These are phyloP conservation scores for Lasioglossum lativentre DNA, from an alignment of 2,888 invertebrate species.

Conservation along the genomic window DNA sequence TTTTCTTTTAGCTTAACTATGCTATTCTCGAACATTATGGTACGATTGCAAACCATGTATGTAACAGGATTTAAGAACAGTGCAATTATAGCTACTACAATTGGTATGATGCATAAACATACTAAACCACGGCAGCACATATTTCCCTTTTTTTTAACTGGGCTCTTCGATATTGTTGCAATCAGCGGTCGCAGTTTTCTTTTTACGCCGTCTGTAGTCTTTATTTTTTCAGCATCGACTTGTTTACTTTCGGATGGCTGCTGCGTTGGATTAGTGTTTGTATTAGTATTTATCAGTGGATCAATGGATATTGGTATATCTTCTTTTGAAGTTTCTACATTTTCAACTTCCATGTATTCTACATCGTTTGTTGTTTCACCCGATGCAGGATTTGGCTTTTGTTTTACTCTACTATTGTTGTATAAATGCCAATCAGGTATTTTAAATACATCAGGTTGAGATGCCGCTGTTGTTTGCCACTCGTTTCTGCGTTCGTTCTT, in stretches of 20 bases:
- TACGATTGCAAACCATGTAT: conserved; percentile 58
- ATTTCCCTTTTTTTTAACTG: conserved; percentile 3
- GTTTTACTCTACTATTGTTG: neutral
- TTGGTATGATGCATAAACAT: conserved; percentile 57
- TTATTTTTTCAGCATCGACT: neutral
- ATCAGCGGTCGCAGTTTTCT: conserved; percentile 68
- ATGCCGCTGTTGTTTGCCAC: conserved; percentile 58
- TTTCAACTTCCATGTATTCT: conserved; percentile 49
- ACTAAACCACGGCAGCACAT: conserved; percentile 9
- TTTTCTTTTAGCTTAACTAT: conserved; percentile 68
- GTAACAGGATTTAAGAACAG: conserved; percentile 47
- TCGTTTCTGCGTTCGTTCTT: conserved; percentile 45
- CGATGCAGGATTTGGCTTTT: conserved; percentile 15
- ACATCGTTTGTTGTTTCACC: conserved; percentile 17
- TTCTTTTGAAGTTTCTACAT: neutral
- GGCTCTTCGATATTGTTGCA: conserved; percentile 11
- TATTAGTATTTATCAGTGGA: neutral
- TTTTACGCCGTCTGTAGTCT: conserved; percentile 47
- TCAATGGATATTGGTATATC: neutral
- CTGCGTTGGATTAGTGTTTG: neutral
- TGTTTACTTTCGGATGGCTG: neutral
- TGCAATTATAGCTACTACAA: conserved; percentile 48
- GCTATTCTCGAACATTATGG: conserved; percentile 68
- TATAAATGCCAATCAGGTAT: neutral
- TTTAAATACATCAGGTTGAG: conserved; percentile 31